Percentiles rank a stretch among this genome's conserved stretches.
These are phyloP conservation scores for Odocoileus virginianus DNA, from an alignment of 2,113 vertebrate genomes.

Conservation along the genomic window DNA sequence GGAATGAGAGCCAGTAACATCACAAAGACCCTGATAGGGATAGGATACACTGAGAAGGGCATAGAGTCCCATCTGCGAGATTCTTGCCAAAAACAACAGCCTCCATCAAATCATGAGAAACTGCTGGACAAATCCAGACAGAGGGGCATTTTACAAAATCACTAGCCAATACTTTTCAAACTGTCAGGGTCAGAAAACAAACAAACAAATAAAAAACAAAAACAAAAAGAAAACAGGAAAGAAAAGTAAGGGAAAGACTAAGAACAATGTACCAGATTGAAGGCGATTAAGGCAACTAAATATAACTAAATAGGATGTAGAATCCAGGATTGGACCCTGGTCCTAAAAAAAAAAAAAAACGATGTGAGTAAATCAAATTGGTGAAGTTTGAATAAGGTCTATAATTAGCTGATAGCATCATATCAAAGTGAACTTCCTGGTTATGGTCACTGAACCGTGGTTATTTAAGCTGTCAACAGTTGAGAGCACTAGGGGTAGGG, in stretches of 20 bases:
- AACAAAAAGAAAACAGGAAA: neutral
- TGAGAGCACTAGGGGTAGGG: neutral
- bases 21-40: neutral
- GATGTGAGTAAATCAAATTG: neutral
- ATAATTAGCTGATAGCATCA: neutral
- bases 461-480: neutral
- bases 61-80: neutral
- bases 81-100: neutral
- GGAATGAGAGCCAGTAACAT: neutral
- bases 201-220: neutral
- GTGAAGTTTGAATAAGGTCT: neutral
- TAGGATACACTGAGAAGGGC: neutral
- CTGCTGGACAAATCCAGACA: neutral
- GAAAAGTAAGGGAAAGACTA: neutral
- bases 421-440: neutral
- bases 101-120: neutral
- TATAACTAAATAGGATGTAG: neutral
- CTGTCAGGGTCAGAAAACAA: neutral
- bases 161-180: neutral
- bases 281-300: neutral
- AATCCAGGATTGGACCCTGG: neutral
- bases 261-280: no score
- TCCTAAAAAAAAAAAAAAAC: neutral
- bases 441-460: no score
- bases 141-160: neutral